Evolutionary conservation across 2,888 invertebrate species (phyloP), one percentile per base, ranked within the genome.

Genomic region (Diaperis boleti): DNA sequence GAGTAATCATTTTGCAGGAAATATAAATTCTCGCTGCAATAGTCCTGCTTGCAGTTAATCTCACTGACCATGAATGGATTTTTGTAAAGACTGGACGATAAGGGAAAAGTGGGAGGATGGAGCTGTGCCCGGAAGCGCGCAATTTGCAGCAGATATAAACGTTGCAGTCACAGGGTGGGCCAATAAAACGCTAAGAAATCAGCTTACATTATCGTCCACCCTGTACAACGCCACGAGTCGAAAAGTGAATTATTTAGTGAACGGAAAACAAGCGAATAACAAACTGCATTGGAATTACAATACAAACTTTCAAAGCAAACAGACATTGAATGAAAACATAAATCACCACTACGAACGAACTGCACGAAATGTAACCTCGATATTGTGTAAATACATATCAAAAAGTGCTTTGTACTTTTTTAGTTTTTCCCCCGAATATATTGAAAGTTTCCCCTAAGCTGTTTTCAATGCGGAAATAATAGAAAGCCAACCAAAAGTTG

Each of bases 371-470:
- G 37, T 56, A 35, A 56, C 44, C 15, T 45, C 33, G 61, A 61
- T 67, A 60, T 67, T 68, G 62, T 63, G 67, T 64, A 69, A 67
- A 69, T 70, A 72, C 52, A 35, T 72, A 74, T 73, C 71, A 69
- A 71, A 73, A 70, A 69, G 66, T 71, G 71, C 71, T 72, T 72
- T 70, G 69, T 73, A 71, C 68, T 74, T 71, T 70, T 64, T 61
- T 39, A 39, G 39, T 44, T 33, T 33, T 31, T 49, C 52, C 45
- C n/a, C 29, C 11, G 74, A 73, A 74, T 73, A 72, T 57, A 72
- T 73, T 72, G 65, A 66, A 72, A 74, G 69, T 72, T 74, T 72
- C 62, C 69, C 69, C 54, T 72, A 72, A 74, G 72, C 72, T 69
- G 62, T 74, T 72, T 71, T 70, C 70, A 71, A 74, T 74, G 67